Evolutionary conservation across 2,797 vertebrate genomes (phyloP).

Genomic region (Silurus lanzhouensis): DNA sequence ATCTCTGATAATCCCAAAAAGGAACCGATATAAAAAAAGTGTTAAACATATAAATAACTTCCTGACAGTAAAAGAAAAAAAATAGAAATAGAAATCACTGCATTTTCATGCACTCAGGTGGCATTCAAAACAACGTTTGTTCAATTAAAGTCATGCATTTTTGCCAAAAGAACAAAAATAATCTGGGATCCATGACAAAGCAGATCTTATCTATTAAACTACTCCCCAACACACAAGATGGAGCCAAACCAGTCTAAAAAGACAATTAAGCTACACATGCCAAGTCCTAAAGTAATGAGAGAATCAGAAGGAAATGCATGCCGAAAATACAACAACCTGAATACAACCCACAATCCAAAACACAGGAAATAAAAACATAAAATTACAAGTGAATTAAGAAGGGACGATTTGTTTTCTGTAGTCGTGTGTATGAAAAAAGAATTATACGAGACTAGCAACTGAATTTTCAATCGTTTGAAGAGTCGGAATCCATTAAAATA

Average conservation of each 20-base stretch:
- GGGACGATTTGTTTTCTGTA: constrained; percentile 56
- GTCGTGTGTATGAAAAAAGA: constrained; percentile 57
- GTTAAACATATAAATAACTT: background rate
- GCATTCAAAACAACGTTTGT: constrained; percentile 61
- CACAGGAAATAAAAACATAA: constrained; percentile 1
- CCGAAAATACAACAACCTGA: background rate
- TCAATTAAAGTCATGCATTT: constrained; percentile 45
- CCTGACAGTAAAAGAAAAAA: background rate
- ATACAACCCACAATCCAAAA: constrained; percentile 36
- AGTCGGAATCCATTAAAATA: background rate
- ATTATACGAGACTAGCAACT: constrained; percentile 34
- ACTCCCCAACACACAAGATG: constrained; percentile 33
- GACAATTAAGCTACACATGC: constrained; percentile 41
- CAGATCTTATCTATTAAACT: constrained; percentile 11
- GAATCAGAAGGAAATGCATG: constrained; percentile 21
- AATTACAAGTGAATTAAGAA: constrained; percentile 49
- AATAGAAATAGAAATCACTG: constrained; percentile 59
- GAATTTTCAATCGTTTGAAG: background rate
- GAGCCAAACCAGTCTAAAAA: constrained; percentile 37
- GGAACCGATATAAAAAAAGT: background rate
- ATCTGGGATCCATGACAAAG: constrained; percentile 58
- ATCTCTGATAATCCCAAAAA: background rate
- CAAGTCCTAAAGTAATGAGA: constrained; percentile 21
- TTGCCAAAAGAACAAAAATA: constrained; percentile 59
- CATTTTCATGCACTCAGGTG: constrained; percentile 65